Conservation (phyloP, 1,140 invertebrate genomes). For the Wasmannia auropunctata region DNA sequence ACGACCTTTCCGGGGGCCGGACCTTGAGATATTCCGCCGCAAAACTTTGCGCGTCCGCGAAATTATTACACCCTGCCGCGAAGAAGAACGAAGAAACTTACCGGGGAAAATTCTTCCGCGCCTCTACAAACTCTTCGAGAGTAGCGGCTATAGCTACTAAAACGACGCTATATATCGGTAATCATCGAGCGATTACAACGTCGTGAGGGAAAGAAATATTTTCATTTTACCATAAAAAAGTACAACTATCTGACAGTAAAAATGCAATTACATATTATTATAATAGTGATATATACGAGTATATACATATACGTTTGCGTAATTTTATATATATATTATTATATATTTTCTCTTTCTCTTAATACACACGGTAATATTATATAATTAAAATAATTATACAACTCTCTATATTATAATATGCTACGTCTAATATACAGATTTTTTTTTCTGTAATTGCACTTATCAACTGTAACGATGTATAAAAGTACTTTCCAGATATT, state of each 20-base stretch:
- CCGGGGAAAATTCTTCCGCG: constrained; percentile 53
- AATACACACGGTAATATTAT: no score
- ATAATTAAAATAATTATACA: no score
- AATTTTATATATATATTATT: not conserved
- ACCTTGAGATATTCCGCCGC: constrained; percentile 51
- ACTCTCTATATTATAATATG: not conserved
- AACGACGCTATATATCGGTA: constrained; percentile 19
- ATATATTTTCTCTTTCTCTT: not conserved
- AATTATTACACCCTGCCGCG: constrained; percentile 63
- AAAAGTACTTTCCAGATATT: not conserved
- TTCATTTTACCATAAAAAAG: not conserved
- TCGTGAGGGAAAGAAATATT: not conserved
- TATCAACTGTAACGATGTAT: not conserved
- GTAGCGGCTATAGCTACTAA: not conserved
- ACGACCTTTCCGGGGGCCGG: constrained; percentile 56
- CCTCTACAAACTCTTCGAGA: constrained; percentile 41
- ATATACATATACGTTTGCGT: not conserved
- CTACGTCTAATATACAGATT: not conserved
- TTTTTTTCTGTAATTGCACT: not conserved
- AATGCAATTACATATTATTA: not conserved
- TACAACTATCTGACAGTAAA: not conserved
- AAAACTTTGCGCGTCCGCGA: constrained; percentile 62
- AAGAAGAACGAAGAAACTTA: constrained; percentile 52
- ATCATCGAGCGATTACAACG: constrained; percentile 57
- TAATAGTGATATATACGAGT: not conserved